Percentiles rank a stretch among this genome's conserved stretches.
Conservation (phyloP, 37 sponge, comb jelly and placozoan genomes). For the Aplysina aerophoba region DNA sequence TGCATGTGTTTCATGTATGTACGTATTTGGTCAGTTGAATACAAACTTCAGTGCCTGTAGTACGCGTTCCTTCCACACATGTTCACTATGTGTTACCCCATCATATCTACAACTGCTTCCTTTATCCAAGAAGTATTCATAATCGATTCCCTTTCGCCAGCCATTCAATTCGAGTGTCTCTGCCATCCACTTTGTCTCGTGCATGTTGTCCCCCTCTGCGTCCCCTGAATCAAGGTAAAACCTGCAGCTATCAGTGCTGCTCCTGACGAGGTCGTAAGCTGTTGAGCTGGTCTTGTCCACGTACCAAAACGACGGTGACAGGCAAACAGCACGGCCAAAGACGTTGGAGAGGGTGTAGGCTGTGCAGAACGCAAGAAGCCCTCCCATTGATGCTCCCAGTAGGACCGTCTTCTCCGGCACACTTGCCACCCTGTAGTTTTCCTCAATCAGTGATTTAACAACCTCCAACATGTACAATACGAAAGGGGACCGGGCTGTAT, state of each 20-base stretch:
- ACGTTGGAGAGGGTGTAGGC: conserved; percentile 42
- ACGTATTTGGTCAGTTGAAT: conserved; percentile 13
- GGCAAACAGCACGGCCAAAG: conserved; percentile 64
- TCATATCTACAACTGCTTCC: conserved; percentile 30
- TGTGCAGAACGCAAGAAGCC: conserved; percentile 65
- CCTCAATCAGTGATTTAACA: conserved; percentile 75
- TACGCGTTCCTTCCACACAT: conserved; percentile 81
- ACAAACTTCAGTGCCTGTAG: conserved; percentile 58
- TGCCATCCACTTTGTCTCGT: conserved; percentile 66
- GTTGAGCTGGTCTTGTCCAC: conserved; percentile 56
- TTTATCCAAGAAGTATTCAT: conserved; percentile 63
- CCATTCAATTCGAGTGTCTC: conserved; percentile 50
- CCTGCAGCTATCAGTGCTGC: conserved; percentile 20
- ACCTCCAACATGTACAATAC: conserved; percentile 68
- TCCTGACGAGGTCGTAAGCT: conserved; percentile 49
- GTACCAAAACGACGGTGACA: conserved; percentile 87
- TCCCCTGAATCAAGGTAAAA: conserved; percentile 88
- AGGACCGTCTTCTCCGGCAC: conserved; percentile 46
- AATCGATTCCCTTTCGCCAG: conserved; percentile 72
- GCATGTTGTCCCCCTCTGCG: conserved; percentile 73
- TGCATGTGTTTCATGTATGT: neutral
- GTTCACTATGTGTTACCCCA: conserved; percentile 75
- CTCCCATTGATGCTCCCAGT: conserved; percentile 85
- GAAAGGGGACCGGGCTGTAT: conserved; percentile 60
- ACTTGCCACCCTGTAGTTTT: conserved; percentile 58